Evolutionary conservation across 2,113 vertebrate genomes (phyloP), one percentile per base, ranked within the genome.

Genomic region (Stomatorhinus ivindoensis): DNA sequence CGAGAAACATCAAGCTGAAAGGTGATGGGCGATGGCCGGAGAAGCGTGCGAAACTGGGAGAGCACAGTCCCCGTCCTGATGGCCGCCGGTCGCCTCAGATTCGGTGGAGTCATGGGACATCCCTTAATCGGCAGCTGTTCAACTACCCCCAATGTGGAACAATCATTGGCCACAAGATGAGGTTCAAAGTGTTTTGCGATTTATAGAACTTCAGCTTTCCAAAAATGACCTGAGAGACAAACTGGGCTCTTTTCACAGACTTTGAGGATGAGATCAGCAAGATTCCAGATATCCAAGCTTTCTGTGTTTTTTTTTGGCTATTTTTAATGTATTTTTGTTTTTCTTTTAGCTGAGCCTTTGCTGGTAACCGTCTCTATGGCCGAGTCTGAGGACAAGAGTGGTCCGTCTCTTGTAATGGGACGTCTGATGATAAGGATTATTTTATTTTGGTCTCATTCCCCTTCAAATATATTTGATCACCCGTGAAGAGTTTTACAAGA

Each of bases 261-360:
- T 93, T 94, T 94, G 92, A 95, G 94, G 94, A 94, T 94, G 90
- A 94, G 89, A 94, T 94, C 89, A 84, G 92, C 86, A 89, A 90
- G 90, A 91, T 91, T 91, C 65, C 82, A 80, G 91, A 91, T 89
- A 93, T 92, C 93, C 93, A 92, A 90, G 92, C 90, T 94, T 94
- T 93, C 93, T 90, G 90, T 94, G 94, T 95, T 95, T 93, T 93
- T 93, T 91, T 92, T 95, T 94, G 94, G 94, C 92, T 55, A 46
- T 87, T 87, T 87, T 53, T 31, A 15, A 31, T 87, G 80, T 86
- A 87, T 88, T 89, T 88, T 92, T 92, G 91, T 92, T 90, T 91
- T 92, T 91, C 92, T 91, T 53, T 53, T 89, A 92, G 91, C 91
- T 80, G 89, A 88, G 88, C 90, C 92, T 92, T 93, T 93, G 92